These are phyloP conservation scores for Chrysina gloriosa DNA, from an alignment of 2,888 invertebrate species.

Conservation along the genomic window DNA sequence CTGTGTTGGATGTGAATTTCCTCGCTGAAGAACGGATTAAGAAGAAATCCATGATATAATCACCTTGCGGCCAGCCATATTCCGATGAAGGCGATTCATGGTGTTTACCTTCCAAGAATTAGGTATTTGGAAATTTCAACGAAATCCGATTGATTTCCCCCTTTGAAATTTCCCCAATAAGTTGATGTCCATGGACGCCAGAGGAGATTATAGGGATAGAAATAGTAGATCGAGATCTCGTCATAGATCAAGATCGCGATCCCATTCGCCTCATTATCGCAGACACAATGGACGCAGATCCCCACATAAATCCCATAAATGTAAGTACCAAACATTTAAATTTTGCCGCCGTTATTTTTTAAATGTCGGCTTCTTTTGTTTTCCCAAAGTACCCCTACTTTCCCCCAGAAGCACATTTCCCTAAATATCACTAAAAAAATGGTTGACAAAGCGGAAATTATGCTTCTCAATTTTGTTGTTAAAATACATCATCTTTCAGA, in stretches of 20 bases:
- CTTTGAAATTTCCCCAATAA: too few species aligned
- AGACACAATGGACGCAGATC: constrained; percentile 51
- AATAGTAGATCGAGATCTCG: constrained; percentile 57
- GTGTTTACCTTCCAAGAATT: constrained; percentile 3
- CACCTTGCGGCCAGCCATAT: constrained; percentile 10
- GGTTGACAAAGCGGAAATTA: background rate
- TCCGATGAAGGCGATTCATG: background rate
- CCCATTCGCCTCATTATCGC: constrained; percentile 58
- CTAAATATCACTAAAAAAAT: too few species aligned
- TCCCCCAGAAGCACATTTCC: too few species aligned
- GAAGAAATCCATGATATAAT: background rate
- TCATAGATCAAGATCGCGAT: constrained; percentile 59
- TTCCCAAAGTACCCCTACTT: background rate
- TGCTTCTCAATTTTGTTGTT: background rate
- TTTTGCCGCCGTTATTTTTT: background rate
- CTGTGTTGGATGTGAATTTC: background rate
- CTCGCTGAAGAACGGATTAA: background rate
- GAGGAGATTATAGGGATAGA: constrained; percentile 54
- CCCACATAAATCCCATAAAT: constrained; percentile 43
- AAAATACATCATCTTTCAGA: constrained; percentile 46
- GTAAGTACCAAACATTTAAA: constrained; percentile 24
- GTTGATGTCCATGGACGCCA: constrained; percentile 10
- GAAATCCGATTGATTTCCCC: background rate
- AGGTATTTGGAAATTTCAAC: background rate
- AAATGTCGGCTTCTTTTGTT: background rate